Base-by-base conservation (phyloP, 1,140 invertebrate genomes). In the Brachionus angularis region DNA sequence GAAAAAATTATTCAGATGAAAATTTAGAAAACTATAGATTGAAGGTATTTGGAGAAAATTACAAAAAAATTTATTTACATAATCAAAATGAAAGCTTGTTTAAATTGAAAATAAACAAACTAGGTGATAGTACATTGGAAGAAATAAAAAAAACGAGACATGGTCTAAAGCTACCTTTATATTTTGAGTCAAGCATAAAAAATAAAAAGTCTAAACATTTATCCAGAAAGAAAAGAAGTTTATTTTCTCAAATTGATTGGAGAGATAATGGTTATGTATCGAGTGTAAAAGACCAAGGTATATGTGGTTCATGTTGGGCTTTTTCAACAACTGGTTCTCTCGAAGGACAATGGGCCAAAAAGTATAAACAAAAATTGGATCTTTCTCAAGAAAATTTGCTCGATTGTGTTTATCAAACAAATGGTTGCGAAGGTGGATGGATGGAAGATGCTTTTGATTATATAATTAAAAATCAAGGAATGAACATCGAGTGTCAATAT, bases 261-360 rank as follows among this genome's bases (percentile, higher is more conserved):
- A 87, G 93, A 75, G 78, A 96, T 1, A 88, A 85, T 77, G 80
- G 79, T 31, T 93, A 91, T 74, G 92, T 96, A 1, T 94, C 91
- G 1, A 74, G 76, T n/a, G 80, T 85, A 2, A 82, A 82, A 71
- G 77, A 83, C 73, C 84, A 85, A 77, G 82, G 76, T 5, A 36
- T 74, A 12, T 82, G 80, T 73, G 80, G 80, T 8, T 79, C 77
- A 14, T 80, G 79, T 72, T 80, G 77, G 77, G 76, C 79, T 2
- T 81, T 81, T 55, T 72, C 75, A 33, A 50, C 74, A 23, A 73
- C 75, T 47, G 69, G 73, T 16, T 29, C 47, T 16, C 23, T 67
- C 3, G 62, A 67, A 36, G 47, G 29, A 12, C 42, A 46, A 36
- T 67, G 31, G 27, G 42, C 42, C 21, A 46, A 47, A n/a, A 42